These are phyloP conservation scores for Cetoscarus ocellatus DNA, from an alignment of 2,797 vertebrate species.

Conservation along the genomic window DNA sequence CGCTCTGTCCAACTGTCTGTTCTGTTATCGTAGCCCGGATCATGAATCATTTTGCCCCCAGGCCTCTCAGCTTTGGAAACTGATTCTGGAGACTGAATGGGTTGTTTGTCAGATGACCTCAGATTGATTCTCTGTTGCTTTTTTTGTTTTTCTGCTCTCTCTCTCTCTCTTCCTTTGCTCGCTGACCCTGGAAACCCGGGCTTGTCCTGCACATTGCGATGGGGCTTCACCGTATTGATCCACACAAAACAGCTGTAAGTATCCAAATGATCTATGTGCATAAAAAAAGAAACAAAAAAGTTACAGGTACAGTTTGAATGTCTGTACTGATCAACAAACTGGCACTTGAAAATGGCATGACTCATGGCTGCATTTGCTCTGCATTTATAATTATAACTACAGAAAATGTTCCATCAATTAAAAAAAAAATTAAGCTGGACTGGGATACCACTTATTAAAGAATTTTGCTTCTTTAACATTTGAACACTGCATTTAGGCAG, in stretches of 20 bases:
- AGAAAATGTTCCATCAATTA: no score
- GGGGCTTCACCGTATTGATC: slow-evolving; percentile 34
- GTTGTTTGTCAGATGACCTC: slow-evolving; percentile 53
- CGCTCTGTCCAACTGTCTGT: slow-evolving; percentile 40
- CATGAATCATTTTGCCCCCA: slow-evolving; percentile 33
- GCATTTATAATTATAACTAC: no score
- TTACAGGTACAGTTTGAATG: no score
- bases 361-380: no score
- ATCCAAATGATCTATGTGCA: slow-evolving; percentile 18
- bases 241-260: slow-evolving; percentile 83
- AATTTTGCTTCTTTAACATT: no score
- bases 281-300: no score
- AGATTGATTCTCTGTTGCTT: slow-evolving; percentile 52
- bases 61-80: slow-evolving; percentile 35
- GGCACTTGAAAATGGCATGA: no score
- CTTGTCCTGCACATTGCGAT: slow-evolving; percentile 32
- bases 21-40: slow-evolving; percentile 46
- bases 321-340: no score
- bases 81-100: slow-evolving; percentile 28
- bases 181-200: slow-evolving; percentile 36
- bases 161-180: slow-evolving; percentile 21
- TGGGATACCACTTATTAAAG: no score
- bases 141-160: slow-evolving; percentile 34
- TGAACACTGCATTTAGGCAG: no score
- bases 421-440: no score